Evolutionary conservation across 2,888 invertebrate genomes (phyloP).

Genomic region (Caenorhabditis japonica): DNA sequence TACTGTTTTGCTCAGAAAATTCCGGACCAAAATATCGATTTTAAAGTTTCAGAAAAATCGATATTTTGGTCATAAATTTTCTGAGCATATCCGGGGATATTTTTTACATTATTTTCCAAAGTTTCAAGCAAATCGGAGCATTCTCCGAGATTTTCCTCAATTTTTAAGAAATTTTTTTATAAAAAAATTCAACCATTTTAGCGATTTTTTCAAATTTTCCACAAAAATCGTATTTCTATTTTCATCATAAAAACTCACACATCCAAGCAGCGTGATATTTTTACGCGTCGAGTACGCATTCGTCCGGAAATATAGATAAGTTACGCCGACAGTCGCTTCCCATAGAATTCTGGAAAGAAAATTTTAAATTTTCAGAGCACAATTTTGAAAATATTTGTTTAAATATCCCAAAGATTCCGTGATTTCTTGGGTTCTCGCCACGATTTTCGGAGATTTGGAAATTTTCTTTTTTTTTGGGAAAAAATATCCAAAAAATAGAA

Average conservation of each 20-base stretch:
- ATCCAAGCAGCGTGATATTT: conserved; percentile 42
- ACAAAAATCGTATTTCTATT: neutral
- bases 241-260: conserved; percentile 25
- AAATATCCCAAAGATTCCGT: conserved; percentile 5
- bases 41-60: too few relatives aligned
- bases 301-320: conserved; percentile 58
- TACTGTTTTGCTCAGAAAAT: too few relatives aligned
- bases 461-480: too few relatives aligned
- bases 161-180: neutral
- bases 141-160: too few relatives aligned
- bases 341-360: conserved; percentile 61
- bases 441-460: too few relatives aligned
- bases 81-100: too few relatives aligned
- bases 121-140: too few relatives aligned
- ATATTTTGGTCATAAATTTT: too few relatives aligned
- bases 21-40: too few relatives aligned
- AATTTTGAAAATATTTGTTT: neutral
- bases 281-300: conserved; percentile 33
- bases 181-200: neutral
- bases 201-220: conserved; percentile 2
- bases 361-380: conserved; percentile 8
- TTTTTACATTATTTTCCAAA: too few relatives aligned
- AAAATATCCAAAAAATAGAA: too few relatives aligned
- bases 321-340: conserved; percentile 68
- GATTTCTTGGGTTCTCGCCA: too few relatives aligned